phyloP scores from a whole-genome alignment of 30 jellyfish, hydroid and myxozoan genomes.

The Hydractinia symbiolongicarpus region DNA sequence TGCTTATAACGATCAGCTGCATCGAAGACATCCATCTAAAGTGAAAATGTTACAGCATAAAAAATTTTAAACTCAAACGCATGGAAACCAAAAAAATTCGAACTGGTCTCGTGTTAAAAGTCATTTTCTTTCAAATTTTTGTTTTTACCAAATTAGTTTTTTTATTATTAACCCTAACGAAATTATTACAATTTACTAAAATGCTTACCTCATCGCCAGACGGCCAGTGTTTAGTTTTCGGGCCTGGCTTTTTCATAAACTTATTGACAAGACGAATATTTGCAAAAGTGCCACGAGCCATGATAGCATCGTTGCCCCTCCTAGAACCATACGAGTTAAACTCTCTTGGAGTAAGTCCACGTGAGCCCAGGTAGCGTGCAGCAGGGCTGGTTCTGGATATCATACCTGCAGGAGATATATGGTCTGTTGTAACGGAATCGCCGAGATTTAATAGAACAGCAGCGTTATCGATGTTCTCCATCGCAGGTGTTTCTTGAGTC shows the following conservation, averaged over 20 bases:
- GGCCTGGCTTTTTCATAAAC: conserved; percentile 76
- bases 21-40: conserved; percentile 88
- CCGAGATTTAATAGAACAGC: conserved; percentile 73
- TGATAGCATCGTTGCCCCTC: conserved; percentile 79
- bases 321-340: conserved; percentile 93
- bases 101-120: neutral
- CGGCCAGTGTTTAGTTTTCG: conserved; percentile 91
- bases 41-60: neutral
- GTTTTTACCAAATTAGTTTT: too few species aligned
- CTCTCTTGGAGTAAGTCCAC: conserved; percentile 62
- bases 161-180: too few species aligned
- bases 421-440: conserved; percentile 94
- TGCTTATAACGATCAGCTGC: conserved; percentile 86
- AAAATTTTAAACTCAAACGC: neutral
- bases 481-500: conserved; percentile 62
- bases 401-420: conserved; percentile 99
- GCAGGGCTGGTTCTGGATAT: conserved; percentile 91
- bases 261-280: conserved; percentile 84
- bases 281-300: conserved; percentile 95
- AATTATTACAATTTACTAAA: too few species aligned
- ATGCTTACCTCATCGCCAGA: conserved; percentile 81
- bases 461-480: conserved; percentile 61
- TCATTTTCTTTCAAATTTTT: too few species aligned
- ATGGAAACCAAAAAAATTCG: neutral
- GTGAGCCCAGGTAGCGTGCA: conserved; percentile 73